phyloP scores from a whole-genome alignment of 2,888 invertebrate genomes.

The Eumacrocentrus americanus region DNA sequence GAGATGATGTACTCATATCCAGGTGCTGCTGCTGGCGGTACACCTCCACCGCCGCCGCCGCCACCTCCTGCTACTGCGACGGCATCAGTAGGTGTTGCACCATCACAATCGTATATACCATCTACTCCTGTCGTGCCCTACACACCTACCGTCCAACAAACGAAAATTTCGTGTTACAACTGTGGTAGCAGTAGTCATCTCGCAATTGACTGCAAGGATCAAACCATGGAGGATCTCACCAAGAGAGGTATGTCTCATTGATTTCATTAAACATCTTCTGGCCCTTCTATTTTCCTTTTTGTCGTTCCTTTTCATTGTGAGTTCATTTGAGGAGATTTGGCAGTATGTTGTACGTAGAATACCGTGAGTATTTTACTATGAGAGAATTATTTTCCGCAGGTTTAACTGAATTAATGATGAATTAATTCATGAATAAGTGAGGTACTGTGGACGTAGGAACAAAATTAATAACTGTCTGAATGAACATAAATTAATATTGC shows the following conservation, averaged over 20 bases:
- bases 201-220: conserved; percentile 87
- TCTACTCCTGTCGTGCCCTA: conserved; percentile 53
- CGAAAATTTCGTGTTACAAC: conserved; percentile 85
- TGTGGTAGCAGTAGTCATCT: conserved; percentile 86
- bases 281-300: background rate
- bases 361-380: too few relatives aligned
- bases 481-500: too few relatives aligned
- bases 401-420: too few relatives aligned
- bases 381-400: conserved; percentile 21
- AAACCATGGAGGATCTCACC: conserved; percentile 91
- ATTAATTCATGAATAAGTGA: too few relatives aligned
- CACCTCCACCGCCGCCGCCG: conserved; percentile 49
- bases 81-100: conserved; percentile 42
- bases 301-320: background rate
- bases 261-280: background rate
- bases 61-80: conserved; percentile 44
- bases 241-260: conserved; percentile 52
- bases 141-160: conserved; percentile 65
- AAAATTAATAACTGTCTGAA: too few relatives aligned
- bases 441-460: too few relatives aligned
- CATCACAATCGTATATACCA: conserved; percentile 52
- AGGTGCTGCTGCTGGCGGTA: conserved; percentile 48
- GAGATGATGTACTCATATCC: conserved; percentile 62
- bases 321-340: background rate
- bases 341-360: too few relatives aligned